Conservation (phyloP, 53 echinoderm and acorn worm species). For the Mesocentrotus franciscanus region DNA sequence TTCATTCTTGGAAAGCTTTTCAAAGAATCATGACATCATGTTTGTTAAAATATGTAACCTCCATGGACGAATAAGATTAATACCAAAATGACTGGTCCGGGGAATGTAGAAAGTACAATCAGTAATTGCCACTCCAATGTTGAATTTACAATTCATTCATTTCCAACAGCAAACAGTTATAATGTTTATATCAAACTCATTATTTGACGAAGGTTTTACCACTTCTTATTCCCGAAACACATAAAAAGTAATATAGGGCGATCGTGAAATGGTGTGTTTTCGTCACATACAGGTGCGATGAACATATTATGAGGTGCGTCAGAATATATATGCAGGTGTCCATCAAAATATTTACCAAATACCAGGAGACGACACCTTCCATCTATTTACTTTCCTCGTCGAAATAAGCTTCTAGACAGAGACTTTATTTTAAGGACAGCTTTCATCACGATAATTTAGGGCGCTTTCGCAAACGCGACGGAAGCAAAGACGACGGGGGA, state of each 20-base stretch:
- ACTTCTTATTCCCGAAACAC: neutral
- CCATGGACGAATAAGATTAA: too few species aligned
- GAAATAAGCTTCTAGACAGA: neutral
- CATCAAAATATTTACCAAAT: neutral
- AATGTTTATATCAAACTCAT: neutral
- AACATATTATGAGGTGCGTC: neutral
- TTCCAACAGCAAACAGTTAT: neutral
- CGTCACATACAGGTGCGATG: neutral
- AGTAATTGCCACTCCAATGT: neutral
- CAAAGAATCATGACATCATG: neutral
- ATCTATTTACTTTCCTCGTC: conserved; percentile 4
- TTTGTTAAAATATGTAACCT: neutral
- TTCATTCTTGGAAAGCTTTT: neutral
- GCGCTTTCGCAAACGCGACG: too few species aligned
- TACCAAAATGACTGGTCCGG: too few species aligned
- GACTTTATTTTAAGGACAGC: neutral
- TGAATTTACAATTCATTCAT: neutral
- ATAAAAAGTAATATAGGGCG: neutral
- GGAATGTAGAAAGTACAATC: neutral
- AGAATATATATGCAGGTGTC: neutral
- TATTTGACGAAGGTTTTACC: neutral
- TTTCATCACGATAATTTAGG: neutral
- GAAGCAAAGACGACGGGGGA: too few species aligned
- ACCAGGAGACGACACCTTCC: neutral
- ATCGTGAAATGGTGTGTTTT: neutral